Base-by-base conservation (phyloP, 2,888 invertebrate species). In the Ypsolopha sequella region DNA sequence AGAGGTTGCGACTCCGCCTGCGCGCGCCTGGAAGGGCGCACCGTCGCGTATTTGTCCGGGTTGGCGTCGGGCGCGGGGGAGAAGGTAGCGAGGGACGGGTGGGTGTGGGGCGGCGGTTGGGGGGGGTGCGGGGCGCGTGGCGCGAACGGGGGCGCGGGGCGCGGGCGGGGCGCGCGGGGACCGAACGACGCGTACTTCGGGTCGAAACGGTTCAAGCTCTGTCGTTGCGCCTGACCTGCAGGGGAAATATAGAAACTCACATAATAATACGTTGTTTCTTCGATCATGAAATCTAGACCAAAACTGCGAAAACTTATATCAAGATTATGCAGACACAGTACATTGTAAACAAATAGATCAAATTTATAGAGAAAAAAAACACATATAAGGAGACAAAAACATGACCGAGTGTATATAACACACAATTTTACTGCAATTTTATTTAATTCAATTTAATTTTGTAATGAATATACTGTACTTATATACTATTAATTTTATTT, bases 161-260 rank as follows among this genome's bases (percentile, higher is more conserved):
- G 84, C 61, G 78, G 81, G 60, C 82, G 80, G 60, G 76, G 76
- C 57, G 80, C 81, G 67, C 85, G 84, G 58, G 87, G 87, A 43
- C 87, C 87, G 77, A 87, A 87, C 70, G 87, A 87, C 62, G 87
- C 87, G 73, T 87, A 87, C 70, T 90, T 90, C 70, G 79, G 89
- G 81, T 78, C 89, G 88, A 81, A 89, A 77, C 70, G 81, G 88
- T 88, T 88, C 87, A 88, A 87, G 82, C 77, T 73, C 58, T 56
- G 57, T 73, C 76, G 66, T 73, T 70, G 71, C 82, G 73, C 62
- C 59, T 73, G 75, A 66, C 75, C 77, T 80, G 69, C 6, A n/a
- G 51, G 14, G 8, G 4, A 24, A 24, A 24, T 24, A 24, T 24
- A 24, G 2, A 4, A 24, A 3, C 2, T 24, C 4, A 24, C 4